Base-by-base conservation (phyloP, 1,140 invertebrate species). In the Caenorhabditis brenneri region DNA sequence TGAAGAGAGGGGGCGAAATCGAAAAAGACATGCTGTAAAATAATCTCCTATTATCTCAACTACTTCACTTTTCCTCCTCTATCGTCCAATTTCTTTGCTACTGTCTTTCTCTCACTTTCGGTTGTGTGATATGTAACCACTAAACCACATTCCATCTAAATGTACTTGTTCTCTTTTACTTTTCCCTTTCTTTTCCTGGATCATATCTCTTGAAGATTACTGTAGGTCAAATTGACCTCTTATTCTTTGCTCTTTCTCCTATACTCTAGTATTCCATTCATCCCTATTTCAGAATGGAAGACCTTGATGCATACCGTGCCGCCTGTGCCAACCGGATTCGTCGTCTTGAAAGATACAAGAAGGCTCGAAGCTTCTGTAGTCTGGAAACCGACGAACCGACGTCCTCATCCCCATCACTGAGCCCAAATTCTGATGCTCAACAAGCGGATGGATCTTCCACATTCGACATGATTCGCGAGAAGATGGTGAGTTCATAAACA, bases 321-420 rank as follows among this genome's bases (percentile, higher is more conserved):
- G 42, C 60, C 10, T 82, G 81, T 46, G 51, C 81, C 22, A 82
- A 82, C 60, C 22, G 81, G 3, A 65, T 82, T n/a, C 81, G 60
- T 58, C 81, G 81, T 33, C 60, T 82, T 15, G 81, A 82, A 49
- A 29, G 81, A 69, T 82, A 82, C 42, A 82, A 82, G 48, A 82
- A 82, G 27, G 81, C 81, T 49, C 58, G 81, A 46, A 82, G 81
- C 60, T 82, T 82, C 51, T 82, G 81, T 16, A 82, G 60, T 51
- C 58, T 82, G 42, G 81, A 82, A 31, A 39, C 58, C 9, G 39
- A 69, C 10, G 39, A 69, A 10, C 81, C 58, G 24, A 69, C 39
- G 81, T 60, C 80, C 9, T 81, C 80, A 6, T 81, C 80, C 24
- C 80, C 80, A 2, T 81, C 53, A 19, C 5, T 51, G 42, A 53